Percentiles rank a stretch among this genome's conserved stretches.
These are phyloP conservation scores for Saxicola maurus DNA, from an alignment of 2,797 vertebrate species.

Conservation along the genomic window DNA sequence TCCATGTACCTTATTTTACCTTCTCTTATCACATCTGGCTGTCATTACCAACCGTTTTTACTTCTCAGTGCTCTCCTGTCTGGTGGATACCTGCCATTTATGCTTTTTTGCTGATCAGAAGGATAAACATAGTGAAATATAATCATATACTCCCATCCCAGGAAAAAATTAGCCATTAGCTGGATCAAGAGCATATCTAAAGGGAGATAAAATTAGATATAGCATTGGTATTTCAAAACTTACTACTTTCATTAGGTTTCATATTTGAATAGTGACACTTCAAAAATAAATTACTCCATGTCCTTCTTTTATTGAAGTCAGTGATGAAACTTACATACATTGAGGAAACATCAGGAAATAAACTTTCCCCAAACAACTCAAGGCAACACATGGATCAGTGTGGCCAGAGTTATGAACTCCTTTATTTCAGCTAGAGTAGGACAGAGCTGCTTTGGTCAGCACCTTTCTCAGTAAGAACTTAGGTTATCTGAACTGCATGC, in stretches of 20 bases:
- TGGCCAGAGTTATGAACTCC: accelerated
- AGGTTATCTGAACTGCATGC: neutral
- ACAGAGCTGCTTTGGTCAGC: neutral
- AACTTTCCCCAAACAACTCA: neutral
- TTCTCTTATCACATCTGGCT: neutral
- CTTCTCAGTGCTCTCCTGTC: neutral
- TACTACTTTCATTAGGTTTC: neutral
- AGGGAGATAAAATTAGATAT: neutral
- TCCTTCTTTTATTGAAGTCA: neutral
- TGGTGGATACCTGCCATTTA: neutral
- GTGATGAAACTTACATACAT: neutral
- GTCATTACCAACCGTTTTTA: neutral
- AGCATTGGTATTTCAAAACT: neutral
- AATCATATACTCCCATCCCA: neutral
- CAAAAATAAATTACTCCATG: neutral
- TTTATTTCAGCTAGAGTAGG: neutral
- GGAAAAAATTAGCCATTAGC: neutral
- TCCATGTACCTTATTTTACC: neutral
- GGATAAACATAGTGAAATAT: neutral
- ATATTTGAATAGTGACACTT: neutral
- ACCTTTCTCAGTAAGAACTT: neutral
- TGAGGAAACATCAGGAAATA: neutral
- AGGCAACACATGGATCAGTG: neutral
- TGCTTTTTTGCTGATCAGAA: neutral
- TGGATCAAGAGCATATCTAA: neutral